phyloP scores from a whole-genome alignment of 2,797 vertebrate genomes.

The Argyrosomus regius region DNA sequence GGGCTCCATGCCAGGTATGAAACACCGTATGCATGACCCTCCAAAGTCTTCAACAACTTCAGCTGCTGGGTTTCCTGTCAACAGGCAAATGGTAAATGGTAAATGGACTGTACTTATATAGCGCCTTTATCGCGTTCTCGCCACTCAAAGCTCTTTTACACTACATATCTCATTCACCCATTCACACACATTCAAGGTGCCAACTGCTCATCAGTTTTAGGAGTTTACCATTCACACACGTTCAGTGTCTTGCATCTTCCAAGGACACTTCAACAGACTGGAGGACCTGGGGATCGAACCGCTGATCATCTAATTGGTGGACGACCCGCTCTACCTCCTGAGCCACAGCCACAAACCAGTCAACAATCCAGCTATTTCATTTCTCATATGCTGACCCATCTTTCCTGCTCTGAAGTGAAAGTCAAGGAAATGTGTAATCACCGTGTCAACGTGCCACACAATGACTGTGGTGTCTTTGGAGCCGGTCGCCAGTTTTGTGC shows the following conservation, averaged over 20 bases:
- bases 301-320: too few relatives aligned
- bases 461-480: slow-evolving; percentile 99
- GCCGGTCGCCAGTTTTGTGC: slow-evolving; percentile 97
- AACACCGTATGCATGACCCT: slow-evolving; percentile 97
- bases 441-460: slow-evolving; percentile 95
- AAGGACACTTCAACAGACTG: too few relatives aligned
- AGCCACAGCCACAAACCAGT: background rate
- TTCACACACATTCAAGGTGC: too few relatives aligned
- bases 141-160: too few relatives aligned
- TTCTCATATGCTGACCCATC: background rate
- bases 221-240: too few relatives aligned
- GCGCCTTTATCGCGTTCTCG: too few relatives aligned
- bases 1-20: slow-evolving; percentile 98
- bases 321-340: too few relatives aligned
- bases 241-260: too few relatives aligned
- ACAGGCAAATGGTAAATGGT: background rate
- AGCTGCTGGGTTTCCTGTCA: slow-evolving; percentile 94
- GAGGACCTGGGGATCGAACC: too few relatives aligned
- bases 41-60: slow-evolving; percentile 94
- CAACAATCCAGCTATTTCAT: background rate
- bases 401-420: background rate
- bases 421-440: slow-evolving; percentile 76
- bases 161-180: too few relatives aligned
- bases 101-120: too few relatives aligned
- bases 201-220: too few relatives aligned